Evolutionary conservation across 2,113 vertebrate species (phyloP), one percentile per base, ranked within the genome.

Genomic region (Tonatia bakeri): DNA sequence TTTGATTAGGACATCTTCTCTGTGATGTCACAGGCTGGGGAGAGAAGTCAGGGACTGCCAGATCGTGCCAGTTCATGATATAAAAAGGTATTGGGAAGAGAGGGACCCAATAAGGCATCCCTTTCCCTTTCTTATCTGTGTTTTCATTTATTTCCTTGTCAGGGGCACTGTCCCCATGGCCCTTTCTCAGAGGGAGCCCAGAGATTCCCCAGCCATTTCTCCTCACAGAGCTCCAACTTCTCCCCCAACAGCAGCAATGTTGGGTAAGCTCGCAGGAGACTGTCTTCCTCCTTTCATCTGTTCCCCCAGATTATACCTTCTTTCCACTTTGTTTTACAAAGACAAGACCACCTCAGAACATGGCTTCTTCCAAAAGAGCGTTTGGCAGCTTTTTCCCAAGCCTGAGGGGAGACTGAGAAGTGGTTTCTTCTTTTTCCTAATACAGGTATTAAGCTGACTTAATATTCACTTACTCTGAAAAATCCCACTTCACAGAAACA

Each of bases 381-480:
- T 80, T 96, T 93, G 96, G 93, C 84, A 87, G 89, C 86, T 85
- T 91, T 90, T 40, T 93, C 64, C 26, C 43, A 92, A 97, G 96
- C 95, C 97, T 52, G 70, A 85, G 95, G 94, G 96, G 64, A 96
- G 95, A 69, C 43, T 19, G 87, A 96, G 77, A 97, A 98, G 96
- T 96, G 75, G 96, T 96, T 96, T 97, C 91, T 95, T 94, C 97
- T 97, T 87, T 94, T 92, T 93, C 59, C 65, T 97, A 97, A 97
- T 97, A 93, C 95, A 97, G 97, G 97, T 97, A 98, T 98, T 98
- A 98, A 94, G 95, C 93, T 81, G 97, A 97, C 97, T 98, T 98
- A 97, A 96, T 97, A 96, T 96, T 97, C 97, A 97, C 96, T 97
- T 97, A 97, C 89, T 97, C 95, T 95, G 87, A 97, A 97, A 98